Percentiles rank a stretch among this genome's conserved stretches.
phyloP scores from a whole-genome alignment of 2,888 invertebrate species.

The Minunthozetes semirufus region DNA sequence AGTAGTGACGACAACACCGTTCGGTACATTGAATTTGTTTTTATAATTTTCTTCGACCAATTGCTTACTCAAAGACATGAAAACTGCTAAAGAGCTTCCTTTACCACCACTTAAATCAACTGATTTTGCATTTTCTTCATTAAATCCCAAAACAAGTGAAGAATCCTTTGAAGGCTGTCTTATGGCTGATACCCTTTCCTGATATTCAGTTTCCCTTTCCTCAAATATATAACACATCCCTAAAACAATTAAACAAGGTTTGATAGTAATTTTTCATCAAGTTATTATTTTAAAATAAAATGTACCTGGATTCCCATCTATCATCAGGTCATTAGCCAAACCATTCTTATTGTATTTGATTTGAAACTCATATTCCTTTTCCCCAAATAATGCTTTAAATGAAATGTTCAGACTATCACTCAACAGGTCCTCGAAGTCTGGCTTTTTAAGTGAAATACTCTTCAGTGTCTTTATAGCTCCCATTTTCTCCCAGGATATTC shows the following conservation, averaged over 20 bases:
- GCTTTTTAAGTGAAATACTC: neutral
- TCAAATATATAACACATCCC: conserved; percentile 10
- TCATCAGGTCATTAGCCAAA: neutral
- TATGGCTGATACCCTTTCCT: neutral
- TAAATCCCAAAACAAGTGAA: conserved; percentile 13
- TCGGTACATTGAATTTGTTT: conserved; percentile 29
- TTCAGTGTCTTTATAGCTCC: neutral
- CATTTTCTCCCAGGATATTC: neutral
- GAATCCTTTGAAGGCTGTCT: neutral
- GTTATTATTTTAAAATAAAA: too few relatives aligned
- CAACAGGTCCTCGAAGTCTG: conserved; percentile 8
- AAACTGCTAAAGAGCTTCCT: conserved; percentile 33
- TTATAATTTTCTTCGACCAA: neutral
- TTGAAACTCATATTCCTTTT: conserved; percentile 21
- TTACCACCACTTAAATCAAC: conserved; percentile 39
- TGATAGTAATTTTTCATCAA: too few relatives aligned
- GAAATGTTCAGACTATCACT: neutral
- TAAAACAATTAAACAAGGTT: too few relatives aligned
- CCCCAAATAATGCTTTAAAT: neutral
- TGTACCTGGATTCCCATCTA: conserved; percentile 23
- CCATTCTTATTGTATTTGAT: neutral
- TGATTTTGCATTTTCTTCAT: conserved; percentile 8
- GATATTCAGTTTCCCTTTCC: conserved; percentile 12
- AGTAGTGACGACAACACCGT: conserved; percentile 34
- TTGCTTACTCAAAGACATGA: conserved; percentile 32